A percentile compares a stretch with the other conserved stretches of the same genome.
These are phyloP conservation scores for Crenuchus spilurus DNA, from an alignment of 2,797 vertebrate genomes.

Conservation along the genomic window DNA sequence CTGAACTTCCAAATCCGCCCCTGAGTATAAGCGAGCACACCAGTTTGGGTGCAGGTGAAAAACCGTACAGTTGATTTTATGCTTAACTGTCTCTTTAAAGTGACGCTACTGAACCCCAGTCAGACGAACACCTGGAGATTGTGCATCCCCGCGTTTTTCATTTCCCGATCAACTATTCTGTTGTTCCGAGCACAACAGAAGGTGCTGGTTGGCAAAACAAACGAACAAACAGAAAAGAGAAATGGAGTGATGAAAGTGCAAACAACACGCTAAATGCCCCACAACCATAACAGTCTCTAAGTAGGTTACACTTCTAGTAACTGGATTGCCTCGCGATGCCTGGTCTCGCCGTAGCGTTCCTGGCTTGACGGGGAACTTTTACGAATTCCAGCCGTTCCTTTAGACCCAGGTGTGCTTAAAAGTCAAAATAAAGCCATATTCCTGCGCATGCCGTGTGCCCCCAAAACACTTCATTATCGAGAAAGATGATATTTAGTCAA, in stretches of 20 bases:
- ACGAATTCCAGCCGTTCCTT: constrained; percentile 22
- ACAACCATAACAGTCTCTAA: constrained; percentile 78
- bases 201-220: constrained; percentile 83
- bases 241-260: constrained; percentile 81
- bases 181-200: constrained; percentile 79
- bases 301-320: constrained; percentile 75
- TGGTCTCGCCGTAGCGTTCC: no score
- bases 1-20: no score
- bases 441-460: constrained; percentile 56
- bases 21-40: no score
- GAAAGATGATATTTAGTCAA: constrained; percentile 80
- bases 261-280: constrained; percentile 80
- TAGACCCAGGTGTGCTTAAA: constrained; percentile 24
- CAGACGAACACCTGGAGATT: constrained; percentile 73
- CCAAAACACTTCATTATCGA: constrained; percentile 78
- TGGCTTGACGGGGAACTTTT: constrained; percentile 59
- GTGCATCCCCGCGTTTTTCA: constrained; percentile 64
- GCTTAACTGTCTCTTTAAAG: neutral
- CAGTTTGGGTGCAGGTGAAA: no score
- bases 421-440: constrained; percentile 53
- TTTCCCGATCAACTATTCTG: constrained; percentile 69
- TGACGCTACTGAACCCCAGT: constrained; percentile 49
- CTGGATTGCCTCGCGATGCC: constrained; percentile 72
- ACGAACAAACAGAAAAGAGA: constrained; percentile 81
- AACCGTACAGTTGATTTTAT: no score